phyloP scores from a whole-genome alignment of 2,888 invertebrate species.

The Coleophora deauratella region DNA sequence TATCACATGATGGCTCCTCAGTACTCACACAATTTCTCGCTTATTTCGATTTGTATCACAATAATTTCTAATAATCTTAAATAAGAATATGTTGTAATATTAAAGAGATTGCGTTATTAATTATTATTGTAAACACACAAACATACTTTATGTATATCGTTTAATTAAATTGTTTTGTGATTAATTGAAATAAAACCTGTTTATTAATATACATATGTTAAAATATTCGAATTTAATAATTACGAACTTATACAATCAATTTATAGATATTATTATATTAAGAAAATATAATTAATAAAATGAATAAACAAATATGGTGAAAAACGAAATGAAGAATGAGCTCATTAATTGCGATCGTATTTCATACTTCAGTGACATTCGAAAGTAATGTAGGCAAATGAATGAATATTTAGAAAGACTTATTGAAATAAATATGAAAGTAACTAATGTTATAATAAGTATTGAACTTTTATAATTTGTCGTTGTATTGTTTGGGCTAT shows the following conservation, averaged over 20 bases:
- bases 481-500: constrained; percentile 32
- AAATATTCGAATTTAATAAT: constrained; percentile 76
- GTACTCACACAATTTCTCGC: too few species aligned
- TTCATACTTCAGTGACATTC: constrained; percentile 72
- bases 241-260: constrained; percentile 75
- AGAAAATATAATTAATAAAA: constrained; percentile 74
- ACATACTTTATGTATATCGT: constrained; percentile 37
- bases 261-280: constrained; percentile 75
- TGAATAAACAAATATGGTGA: constrained; percentile 72
- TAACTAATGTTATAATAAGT: constrained; percentile 69
- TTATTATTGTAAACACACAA: constrained; percentile 50
- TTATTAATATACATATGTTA: constrained; percentile 76
- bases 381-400: constrained; percentile 68
- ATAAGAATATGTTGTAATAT: constrained; percentile 5
- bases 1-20: too few species aligned
- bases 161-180: constrained; percentile 53
- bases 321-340: constrained; percentile 60
- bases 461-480: constrained; percentile 55
- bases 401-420: constrained; percentile 75
- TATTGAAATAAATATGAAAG: constrained; percentile 71
- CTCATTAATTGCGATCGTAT: constrained; percentile 71
- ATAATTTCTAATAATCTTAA: too few species aligned
- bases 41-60: too few species aligned
- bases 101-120: constrained; percentile 49
- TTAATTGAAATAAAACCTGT: constrained; percentile 71